Evolutionary conservation across 2,113 vertebrate species (phyloP), one percentile per base, ranked within the genome.

Genomic region (Atlantisia rogersi): DNA sequence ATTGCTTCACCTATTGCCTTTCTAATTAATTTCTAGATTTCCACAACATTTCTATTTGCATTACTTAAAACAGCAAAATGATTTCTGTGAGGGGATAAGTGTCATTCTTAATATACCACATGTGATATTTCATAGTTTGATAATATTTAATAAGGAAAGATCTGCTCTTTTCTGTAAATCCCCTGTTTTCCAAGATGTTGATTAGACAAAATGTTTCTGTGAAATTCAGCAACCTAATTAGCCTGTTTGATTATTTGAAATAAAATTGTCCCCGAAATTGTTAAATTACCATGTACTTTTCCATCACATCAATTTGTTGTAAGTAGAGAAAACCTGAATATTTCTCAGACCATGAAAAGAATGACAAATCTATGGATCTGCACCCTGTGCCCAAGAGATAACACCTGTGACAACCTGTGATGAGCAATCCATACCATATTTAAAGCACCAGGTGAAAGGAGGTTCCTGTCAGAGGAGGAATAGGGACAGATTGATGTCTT

Each of bases 21-120:
- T 94, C 75, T 94, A 94, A 94, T 40, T n/a, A 93, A 91, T 77
- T 63, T 69, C n/a, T 68, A 68, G 22, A 58, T 76, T 92, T 91
- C 56, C 68, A 92, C 26, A 81, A 35, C 6, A 39, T 52, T 93
- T 95, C 91, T 91, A 42, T 42, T 71, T 86, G 39, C 20, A 59
- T 83, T 73, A 86, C 39, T 83, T 44, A 58, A 90, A 91, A 78
- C 17, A 31, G 31, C 12, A 79, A 95, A 77, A 82, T 31, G 3
- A n/a, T 75, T 40, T 25, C 48, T 65, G 29, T 65, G 58, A 93
- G 29, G 78, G 82, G 84, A 90, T 48, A 74, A 88, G 21, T 84
- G 35, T 94, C 76, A 60, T 31, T 87, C 62, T 59, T 83, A 90
- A 90, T 84, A 44, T 6, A 65, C 44, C 42, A 18, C 48, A 53